Evolutionary conservation across 2,888 invertebrate genomes (phyloP), one percentile per base, ranked within the genome.

Genomic region (Cephonodes hylas): DNA sequence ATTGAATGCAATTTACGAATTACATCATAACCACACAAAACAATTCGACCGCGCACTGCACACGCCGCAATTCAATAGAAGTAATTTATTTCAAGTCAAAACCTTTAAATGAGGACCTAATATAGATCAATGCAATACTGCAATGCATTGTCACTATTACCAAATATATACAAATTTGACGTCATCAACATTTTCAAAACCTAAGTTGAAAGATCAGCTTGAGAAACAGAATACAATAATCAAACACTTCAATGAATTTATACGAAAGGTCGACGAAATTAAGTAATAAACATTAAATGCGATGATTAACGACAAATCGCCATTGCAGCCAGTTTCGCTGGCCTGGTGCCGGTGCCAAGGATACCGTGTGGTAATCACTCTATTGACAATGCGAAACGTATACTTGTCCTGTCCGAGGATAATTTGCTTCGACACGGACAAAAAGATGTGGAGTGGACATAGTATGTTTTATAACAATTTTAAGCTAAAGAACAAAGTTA

Each of bases 371-470:
- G 84, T 84, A 86, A 87, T 83, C 80, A 83, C 84, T 88, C 78
- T 81, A 85, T 88, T 86, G 84, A 83, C 83, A 84, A 85, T 83
- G 81, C 81, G 80, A 74, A 80, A 80, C 80, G 74, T 80, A 80
- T 79, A 75, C 78, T 73, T 75, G 73, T 65, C 70, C 71, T 73
- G 84, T 76, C 79, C 81, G 74, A 80, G 69, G 75, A 77, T 79
- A 79, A 80, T 80, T 80, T 74, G 70, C 69, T 65, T 70, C 71
- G 66, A 64, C 61, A 46, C 15, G 74, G 66, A 77, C 73, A 77
- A 53, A 53, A 42, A 38, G 22, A 20, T 7, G 34, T 79, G 60
- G 80, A 85, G 80, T 68, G 0, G 64, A 56, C 53, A 31, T 31
- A n/a, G 42, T 38, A 42, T 7, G 8, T 15, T n/a, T n/a, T 53